These are phyloP conservation scores for Paramuricea clavata DNA, from an alignment of 92 coral and sea anemone genomes.

Conservation along the genomic window DNA sequence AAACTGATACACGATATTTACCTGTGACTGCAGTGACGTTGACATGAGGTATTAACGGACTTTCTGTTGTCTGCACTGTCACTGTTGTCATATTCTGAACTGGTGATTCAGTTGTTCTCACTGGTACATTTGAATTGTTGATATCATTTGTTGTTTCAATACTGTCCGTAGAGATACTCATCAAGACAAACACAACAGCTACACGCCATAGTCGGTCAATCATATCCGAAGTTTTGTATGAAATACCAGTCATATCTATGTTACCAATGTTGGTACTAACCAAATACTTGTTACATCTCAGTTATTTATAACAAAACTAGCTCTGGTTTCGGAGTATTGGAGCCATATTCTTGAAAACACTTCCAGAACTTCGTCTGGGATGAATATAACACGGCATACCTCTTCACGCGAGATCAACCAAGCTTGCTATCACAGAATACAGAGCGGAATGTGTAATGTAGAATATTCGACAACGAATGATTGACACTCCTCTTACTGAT, in stretches of 20 bases:
- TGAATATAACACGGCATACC: neutral
- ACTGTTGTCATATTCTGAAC: constrained; percentile 14
- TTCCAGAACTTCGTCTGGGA: neutral
- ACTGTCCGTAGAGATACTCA: neutral
- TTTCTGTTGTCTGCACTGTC: too few species aligned
- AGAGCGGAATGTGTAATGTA: neutral
- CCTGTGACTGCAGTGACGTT: constrained; percentile 33
- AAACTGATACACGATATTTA: too few species aligned
- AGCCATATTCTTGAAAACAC: constrained; percentile 3
- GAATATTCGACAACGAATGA: neutral
- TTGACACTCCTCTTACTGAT: too few species aligned
- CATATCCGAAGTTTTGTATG: neutral
- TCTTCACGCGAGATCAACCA: constrained; percentile 44
- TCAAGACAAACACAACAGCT: constrained; percentile 25
- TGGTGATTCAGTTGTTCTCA: neutral
- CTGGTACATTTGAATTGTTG: neutral
- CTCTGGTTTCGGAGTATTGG: neutral
- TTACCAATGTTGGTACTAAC: neutral
- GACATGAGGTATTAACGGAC: constrained; percentile 11
- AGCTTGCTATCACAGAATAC: neutral
- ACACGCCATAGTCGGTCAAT: constrained; percentile 16
- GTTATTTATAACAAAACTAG: neutral
- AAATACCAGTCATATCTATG: constrained; percentile 3
- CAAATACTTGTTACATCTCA: too few species aligned
- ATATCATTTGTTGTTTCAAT: neutral